Percentiles rank a stretch among this genome's conserved stretches.
Conservation (phyloP, 2,888 invertebrate species). For the Xanthostigma xanthostigma region DNA sequence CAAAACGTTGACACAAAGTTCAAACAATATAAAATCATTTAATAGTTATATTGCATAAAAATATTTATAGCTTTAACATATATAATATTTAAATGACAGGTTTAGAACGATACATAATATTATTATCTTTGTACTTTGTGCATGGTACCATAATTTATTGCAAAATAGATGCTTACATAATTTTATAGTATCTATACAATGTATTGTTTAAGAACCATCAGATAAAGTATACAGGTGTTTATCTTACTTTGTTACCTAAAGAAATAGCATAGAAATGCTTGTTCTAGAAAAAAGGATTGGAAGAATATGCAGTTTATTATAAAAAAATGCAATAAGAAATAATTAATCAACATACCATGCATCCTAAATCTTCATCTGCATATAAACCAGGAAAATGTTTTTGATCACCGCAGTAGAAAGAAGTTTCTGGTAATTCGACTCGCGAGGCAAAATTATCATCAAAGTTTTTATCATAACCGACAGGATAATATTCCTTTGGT, state of each 20-base stretch:
- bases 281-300: slow-evolving; percentile 4
- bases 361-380: slow-evolving; percentile 74
- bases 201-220: not conserved
- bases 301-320: no score
- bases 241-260: no score
- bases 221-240: not conserved
- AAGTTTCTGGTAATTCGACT: slow-evolving; percentile 70
- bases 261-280: not conserved
- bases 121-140: no score
- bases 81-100: not conserved
- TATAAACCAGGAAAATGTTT: slow-evolving; percentile 83
- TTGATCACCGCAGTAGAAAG: slow-evolving; percentile 74
- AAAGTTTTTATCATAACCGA: slow-evolving; percentile 77
- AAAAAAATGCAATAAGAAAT: not conserved
- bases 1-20: not conserved
- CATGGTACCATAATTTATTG: no score
- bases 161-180: no score
- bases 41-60: slow-evolving; percentile 1
- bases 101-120: no score
- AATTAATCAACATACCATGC: slow-evolving; percentile 55
- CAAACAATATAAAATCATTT: not conserved
- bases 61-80: slow-evolving; percentile 2
- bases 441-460: slow-evolving; percentile 76
- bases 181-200: no score
- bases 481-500: slow-evolving; percentile 75